These are phyloP conservation scores for Drosophila picticornis DNA, from an alignment of 2,888 invertebrate species.

Conservation along the genomic window DNA sequence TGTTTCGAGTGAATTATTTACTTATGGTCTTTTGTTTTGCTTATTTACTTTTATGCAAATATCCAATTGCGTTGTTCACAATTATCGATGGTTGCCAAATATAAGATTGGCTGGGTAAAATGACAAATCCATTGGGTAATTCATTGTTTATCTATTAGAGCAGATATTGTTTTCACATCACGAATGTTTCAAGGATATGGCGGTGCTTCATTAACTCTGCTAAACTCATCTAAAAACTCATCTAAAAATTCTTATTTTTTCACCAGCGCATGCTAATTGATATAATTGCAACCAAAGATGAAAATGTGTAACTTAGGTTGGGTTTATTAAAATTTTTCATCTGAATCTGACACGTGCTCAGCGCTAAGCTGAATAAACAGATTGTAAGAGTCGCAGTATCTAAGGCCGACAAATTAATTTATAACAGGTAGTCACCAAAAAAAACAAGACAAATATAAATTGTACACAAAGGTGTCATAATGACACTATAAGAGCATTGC, in stretches of 20 bases:
- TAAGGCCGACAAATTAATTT: slow-evolving; percentile 12
- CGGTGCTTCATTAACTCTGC: slow-evolving; percentile 30
- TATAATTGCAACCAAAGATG: slow-evolving; percentile 26
- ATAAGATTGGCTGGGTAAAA: background rate
- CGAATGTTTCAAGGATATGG: slow-evolving; percentile 21
- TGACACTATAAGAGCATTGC: slow-evolving; percentile 44
- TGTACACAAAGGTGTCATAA: slow-evolving; percentile 53
- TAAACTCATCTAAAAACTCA: slow-evolving; percentile 21
- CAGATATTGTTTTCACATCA: slow-evolving; percentile 26
- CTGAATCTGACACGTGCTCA: background rate
- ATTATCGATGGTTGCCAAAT: slow-evolving; percentile 3
- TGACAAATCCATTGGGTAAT: background rate
- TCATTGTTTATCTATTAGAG: slow-evolving; percentile 8
- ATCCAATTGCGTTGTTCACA: slow-evolving; percentile 27
- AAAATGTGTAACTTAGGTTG: slow-evolving; percentile 11
- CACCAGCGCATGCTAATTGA: slow-evolving; percentile 45
- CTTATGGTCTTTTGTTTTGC: slow-evolving; percentile 13
- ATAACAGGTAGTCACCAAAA: slow-evolving; percentile 30
- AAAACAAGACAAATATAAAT: background rate
- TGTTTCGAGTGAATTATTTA: slow-evolving; percentile 19
- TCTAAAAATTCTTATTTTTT: slow-evolving; percentile 9
- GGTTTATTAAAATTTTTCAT: background rate
- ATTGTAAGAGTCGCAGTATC: background rate
- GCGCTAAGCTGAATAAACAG: background rate
- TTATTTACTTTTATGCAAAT: slow-evolving; percentile 35